A percentile compares a stretch with the other conserved stretches of the same genome.
These are phyloP conservation scores for Drosophila parvula DNA, from an alignment of 1,140 invertebrate species.

Conservation along the genomic window DNA sequence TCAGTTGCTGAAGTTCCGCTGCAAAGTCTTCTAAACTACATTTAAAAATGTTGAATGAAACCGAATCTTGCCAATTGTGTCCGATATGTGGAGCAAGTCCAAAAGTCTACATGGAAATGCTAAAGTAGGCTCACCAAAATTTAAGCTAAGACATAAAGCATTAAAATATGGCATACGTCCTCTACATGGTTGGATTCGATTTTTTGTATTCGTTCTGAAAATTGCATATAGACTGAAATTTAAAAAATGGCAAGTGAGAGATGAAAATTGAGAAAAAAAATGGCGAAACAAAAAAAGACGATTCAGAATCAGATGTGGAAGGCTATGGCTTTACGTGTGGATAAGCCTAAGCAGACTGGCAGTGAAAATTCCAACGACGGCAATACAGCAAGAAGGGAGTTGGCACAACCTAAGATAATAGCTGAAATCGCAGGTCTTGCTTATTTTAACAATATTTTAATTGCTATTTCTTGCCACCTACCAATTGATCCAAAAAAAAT, in stretches of 20 bases:
- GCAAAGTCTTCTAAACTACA: slow-evolving; percentile 27
- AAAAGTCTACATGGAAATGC: slow-evolving; percentile 25
- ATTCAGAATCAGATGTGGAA: slow-evolving; percentile 1
- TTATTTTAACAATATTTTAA: slow-evolving; percentile 1
- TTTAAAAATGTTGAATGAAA: slow-evolving; percentile 40
- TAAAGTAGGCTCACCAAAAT: slow-evolving; percentile 27
- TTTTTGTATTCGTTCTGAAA: slow-evolving; percentile 3
- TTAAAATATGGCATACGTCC: slow-evolving; percentile 17
- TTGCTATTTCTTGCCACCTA: not conserved
- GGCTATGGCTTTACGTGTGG: slow-evolving; percentile 2
- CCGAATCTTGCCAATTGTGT: slow-evolving; percentile 2
- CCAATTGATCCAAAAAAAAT: slow-evolving; percentile 2
- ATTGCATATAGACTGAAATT: slow-evolving; percentile 33
- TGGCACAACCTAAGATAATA: slow-evolving; percentile 15
- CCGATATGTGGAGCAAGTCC: slow-evolving; percentile 37
- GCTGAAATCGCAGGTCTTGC: slow-evolving; percentile 19
- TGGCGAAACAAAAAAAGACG: slow-evolving; percentile 7
- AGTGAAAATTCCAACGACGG: slow-evolving; percentile 4
- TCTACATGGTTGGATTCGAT: not conserved
- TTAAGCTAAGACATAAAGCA: slow-evolving; percentile 25
- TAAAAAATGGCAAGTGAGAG: slow-evolving; percentile 29
- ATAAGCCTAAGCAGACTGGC: slow-evolving; percentile 2
- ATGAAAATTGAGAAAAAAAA: slow-evolving; percentile 21
- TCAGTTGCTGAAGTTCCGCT: slow-evolving; percentile 18
- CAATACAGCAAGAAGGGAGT: not conserved